A percentile compares a stretch with the other conserved stretches of the same genome.
Conservation (phyloP, 2,113 vertebrate species). For the Rhabdomys dilectus region DNA sequence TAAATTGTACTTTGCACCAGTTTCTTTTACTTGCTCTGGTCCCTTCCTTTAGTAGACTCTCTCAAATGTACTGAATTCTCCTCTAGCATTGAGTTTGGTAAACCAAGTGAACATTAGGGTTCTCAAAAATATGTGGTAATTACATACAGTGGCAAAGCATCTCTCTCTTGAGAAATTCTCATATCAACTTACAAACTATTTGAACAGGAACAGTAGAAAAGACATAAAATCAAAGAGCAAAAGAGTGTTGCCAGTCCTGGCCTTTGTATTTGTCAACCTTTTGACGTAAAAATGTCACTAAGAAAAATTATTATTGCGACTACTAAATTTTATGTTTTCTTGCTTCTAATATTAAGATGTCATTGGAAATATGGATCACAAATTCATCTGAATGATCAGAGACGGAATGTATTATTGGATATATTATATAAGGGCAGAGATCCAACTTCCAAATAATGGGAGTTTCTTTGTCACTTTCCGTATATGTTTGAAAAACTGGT, state of each 20-base stretch:
- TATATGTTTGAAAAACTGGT: background rate
- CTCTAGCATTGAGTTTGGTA: conserved; percentile 20
- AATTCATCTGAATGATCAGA: background rate
- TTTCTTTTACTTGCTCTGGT: conserved; percentile 29
- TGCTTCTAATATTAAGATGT: background rate
- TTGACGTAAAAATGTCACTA: conserved; percentile 11
- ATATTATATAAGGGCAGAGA: background rate
- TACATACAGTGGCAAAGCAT: background rate
- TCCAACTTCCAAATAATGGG: background rate
- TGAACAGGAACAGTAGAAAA: conserved; percentile 31
- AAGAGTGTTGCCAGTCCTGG: background rate
- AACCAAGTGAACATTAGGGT: conserved; percentile 2
- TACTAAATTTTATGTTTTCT: conserved; percentile 43
- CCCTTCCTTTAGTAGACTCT: conserved; percentile 26
- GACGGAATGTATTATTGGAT: background rate
- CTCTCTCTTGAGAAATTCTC: background rate
- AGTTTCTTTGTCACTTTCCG: background rate
- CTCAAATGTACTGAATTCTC: conserved; percentile 39
- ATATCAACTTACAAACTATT: background rate
- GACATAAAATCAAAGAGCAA: background rate
- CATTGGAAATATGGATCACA: background rate
- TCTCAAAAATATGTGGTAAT: conserved; percentile 49
- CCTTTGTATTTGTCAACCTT: background rate
- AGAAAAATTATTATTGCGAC: background rate
- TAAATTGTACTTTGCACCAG: conserved; percentile 58